Evolutionary conservation across 1,140 invertebrate genomes (phyloP).

Genomic region (Lethrus apterus): DNA sequence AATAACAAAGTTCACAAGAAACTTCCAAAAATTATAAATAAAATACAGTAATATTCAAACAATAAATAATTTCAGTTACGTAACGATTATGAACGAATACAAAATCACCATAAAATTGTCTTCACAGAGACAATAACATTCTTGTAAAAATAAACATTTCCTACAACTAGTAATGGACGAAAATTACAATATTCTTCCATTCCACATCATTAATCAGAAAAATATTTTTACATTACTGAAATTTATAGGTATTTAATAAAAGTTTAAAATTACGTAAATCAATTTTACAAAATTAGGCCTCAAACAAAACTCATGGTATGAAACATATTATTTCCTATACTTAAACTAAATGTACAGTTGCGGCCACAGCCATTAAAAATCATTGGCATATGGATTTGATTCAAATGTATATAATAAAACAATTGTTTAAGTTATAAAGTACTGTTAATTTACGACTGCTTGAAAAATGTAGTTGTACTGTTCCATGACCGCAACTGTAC

Average conservation of each 20-base stretch:
- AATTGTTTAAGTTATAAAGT: slow-evolving; percentile 2
- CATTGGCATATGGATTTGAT: background rate
- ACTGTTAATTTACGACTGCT: background rate
- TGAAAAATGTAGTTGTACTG: background rate
- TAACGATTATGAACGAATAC: background rate
- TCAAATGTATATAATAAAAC: background rate
- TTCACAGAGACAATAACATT: slow-evolving; percentile 10
- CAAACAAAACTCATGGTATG: background rate
- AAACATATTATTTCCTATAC: too few species aligned
- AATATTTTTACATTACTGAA: slow-evolving; percentile 4
- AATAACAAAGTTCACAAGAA: slow-evolving; percentile 10
- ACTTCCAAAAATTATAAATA: slow-evolving; percentile 3
- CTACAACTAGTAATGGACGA: slow-evolving; percentile 9
- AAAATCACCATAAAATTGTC: slow-evolving; percentile 13
- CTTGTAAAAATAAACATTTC: slow-evolving; percentile 15
- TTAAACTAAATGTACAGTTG: too few species aligned
- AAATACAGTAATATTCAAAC: slow-evolving; percentile 2
- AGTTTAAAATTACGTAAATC: background rate
- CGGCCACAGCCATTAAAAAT: too few species aligned
- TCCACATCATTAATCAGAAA: too few species aligned
- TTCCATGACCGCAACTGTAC: slow-evolving; percentile 2
- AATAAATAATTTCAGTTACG: slow-evolving; percentile 2
- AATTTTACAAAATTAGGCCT: background rate
- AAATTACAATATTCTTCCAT: slow-evolving; percentile 14
- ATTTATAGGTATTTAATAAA: background rate